Evolutionary conservation across 2,113 vertebrate species (phyloP).

Genomic region (Porphyrio hochstetteri): DNA sequence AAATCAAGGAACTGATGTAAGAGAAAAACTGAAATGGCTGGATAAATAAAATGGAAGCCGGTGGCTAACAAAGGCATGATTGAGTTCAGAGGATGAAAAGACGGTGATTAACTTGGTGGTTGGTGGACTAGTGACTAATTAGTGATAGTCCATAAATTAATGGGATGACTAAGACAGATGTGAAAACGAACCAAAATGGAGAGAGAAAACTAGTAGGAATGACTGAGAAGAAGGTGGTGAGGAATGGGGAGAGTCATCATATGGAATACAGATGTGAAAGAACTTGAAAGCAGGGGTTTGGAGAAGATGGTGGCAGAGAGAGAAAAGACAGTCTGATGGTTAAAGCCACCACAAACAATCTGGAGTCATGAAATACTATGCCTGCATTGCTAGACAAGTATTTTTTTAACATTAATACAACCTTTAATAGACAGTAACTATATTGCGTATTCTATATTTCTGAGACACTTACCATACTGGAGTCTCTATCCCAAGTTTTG

Average conservation of each 20-base stretch:
- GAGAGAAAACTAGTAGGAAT: neutral
- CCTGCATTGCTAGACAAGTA: neutral
- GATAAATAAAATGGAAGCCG: neutral
- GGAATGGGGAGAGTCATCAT: neutral
- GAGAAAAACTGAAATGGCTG: neutral
- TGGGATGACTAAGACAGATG: neutral
- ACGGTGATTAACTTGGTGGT: neutral
- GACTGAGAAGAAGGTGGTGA: neutral
- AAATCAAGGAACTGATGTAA: neutral
- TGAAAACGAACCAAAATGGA: neutral
- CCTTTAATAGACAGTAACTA: neutral
- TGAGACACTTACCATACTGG: neutral
- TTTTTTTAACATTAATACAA: neutral
- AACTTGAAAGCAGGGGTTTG: neutral
- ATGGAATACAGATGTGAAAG: neutral
- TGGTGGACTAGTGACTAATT: neutral
- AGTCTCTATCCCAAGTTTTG: neutral
- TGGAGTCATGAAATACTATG: neutral
- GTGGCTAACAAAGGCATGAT: neutral
- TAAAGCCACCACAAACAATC: neutral
- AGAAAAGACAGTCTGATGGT: neutral
- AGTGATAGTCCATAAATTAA: neutral
- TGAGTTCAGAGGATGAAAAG: neutral
- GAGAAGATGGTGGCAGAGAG: neutral
- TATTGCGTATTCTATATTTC: neutral